Percentiles rank a stretch among this genome's conserved stretches.
Conservation (phyloP, 1,140 invertebrate genomes). For the Pachypsylla venusta region DNA sequence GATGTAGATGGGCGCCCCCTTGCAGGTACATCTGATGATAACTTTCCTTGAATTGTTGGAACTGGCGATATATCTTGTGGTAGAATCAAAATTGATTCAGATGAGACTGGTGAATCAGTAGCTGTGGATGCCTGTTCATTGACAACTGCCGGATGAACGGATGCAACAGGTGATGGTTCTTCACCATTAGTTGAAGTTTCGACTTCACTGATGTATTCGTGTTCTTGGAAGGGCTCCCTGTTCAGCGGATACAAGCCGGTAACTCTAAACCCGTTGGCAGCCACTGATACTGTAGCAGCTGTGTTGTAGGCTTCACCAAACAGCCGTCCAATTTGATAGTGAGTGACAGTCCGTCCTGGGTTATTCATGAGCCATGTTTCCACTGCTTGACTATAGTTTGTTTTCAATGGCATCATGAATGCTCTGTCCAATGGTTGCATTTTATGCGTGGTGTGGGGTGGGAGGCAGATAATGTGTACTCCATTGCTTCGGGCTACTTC, state of each 20-base stretch:
- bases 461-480: constrained; percentile 23
- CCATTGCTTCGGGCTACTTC: constrained; percentile 21
- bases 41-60: background rate
- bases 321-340: constrained; percentile 25
- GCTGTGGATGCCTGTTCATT: too few relatives aligned
- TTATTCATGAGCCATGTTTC: constrained; percentile 33
- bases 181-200: background rate
- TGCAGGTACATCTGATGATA: background rate
- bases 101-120: background rate
- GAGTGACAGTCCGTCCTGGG: constrained; percentile 32
- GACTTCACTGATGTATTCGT: background rate
- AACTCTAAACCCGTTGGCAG: constrained; percentile 21
- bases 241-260: constrained; percentile 12
- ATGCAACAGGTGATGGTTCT: background rate
- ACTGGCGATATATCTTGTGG: background rate
- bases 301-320: constrained; percentile 27
- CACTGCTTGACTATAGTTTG: constrained; percentile 26
- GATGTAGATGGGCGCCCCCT: background rate
- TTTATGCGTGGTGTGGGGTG: constrained; percentile 26
- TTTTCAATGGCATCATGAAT: constrained; percentile 32
- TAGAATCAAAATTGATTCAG: background rate
- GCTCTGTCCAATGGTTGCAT: constrained; percentile 30
- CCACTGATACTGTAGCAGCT: constrained; percentile 25
- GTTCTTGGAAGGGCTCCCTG: background rate
- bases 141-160: too few relatives aligned